Percentiles rank a stretch among this genome's conserved stretches.
These are phyloP conservation scores for Peromyscus aztecus DNA, from an alignment of 2,797 vertebrate species.

Conservation along the genomic window DNA sequence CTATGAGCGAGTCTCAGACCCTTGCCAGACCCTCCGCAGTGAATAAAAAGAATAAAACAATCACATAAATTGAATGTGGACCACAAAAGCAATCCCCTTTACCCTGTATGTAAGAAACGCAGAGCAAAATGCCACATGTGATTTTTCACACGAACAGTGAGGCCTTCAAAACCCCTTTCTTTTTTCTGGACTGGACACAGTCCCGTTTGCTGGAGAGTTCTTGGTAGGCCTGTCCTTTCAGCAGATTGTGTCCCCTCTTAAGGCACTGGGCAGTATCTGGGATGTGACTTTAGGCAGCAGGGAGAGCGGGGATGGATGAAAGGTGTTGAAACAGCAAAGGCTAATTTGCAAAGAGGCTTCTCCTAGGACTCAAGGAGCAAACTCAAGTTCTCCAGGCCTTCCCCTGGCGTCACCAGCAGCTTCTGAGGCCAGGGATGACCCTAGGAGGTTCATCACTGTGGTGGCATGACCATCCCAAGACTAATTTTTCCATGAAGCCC, in stretches of 20 bases:
- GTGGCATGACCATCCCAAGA: neutral
- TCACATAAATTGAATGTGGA: slow-evolving; percentile 50
- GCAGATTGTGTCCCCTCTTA: slow-evolving; percentile 64
- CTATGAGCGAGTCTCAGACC: slow-evolving; percentile 32
- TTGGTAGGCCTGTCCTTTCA: neutral
- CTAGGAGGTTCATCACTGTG: neutral
- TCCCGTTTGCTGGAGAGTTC: slow-evolving; percentile 3
- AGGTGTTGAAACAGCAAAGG: slow-evolving; percentile 47
- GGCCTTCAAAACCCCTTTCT: neutral
- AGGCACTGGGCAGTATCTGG: slow-evolving; percentile 81
- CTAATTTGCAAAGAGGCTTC: slow-evolving; percentile 55
- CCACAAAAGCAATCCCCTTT: slow-evolving; percentile 54
- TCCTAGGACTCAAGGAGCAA: slow-evolving; percentile 59
- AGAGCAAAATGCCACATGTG: neutral
- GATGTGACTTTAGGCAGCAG: slow-evolving; percentile 64
- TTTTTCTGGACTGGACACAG: neutral
- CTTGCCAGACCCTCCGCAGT: slow-evolving; percentile 53
- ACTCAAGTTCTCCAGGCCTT: neutral
- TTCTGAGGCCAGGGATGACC: neutral
- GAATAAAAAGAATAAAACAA: neutral
- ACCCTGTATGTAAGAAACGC: slow-evolving; percentile 12
- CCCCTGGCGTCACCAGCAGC: neutral
- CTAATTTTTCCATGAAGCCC: slow-evolving; percentile 39
- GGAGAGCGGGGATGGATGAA: slow-evolving; percentile 27
- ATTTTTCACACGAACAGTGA: neutral